Base-by-base conservation (phyloP, 2,888 invertebrate species). In the Amblyjoppa fuscipennis region DNA sequence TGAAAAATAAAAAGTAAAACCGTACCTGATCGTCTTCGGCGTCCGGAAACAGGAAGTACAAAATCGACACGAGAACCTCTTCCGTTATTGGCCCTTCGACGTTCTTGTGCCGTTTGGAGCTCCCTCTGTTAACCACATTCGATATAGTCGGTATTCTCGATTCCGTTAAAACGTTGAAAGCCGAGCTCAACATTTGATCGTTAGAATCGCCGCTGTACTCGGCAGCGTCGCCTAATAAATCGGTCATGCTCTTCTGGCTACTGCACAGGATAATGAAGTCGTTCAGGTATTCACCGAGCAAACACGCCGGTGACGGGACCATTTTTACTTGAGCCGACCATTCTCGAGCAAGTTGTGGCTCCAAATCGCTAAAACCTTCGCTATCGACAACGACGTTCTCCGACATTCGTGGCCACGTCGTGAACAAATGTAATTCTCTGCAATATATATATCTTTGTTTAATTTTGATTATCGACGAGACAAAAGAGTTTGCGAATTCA, bases 361-460 rank as follows among this genome's bases (percentile, higher is more conserved):
- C 97, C 90, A 99, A 97, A 93, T 99, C 98, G 28, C 98, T 97
- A 94, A 97, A 98, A 87, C 96, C 96, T 89, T 98, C 97, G 86
- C 97, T 98, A 93, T 99, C 99, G 1, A 98, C 96, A 38, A 98
- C 96, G 83, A 97, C 96, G 93, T 97, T 97, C 93, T 98, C 99
- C 2, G 97, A 96, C 87, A 99, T 95, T 92, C 96, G 96, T 0
- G 97, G 97, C 99, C 99, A 99, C 34, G 97, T 97, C 64, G 98
- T 96, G 92, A 97, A 97, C 20, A 98, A 94, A 86, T 96, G 95
- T 38, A 98, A 95, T 93, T 97, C 96, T 76, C 96, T 97, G 88
- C 25, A 89, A 89, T n/a, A 38, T 11, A 20, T 20, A 20, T 20
- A 20, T 20, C 0, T 20, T 20, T 20, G 20, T 20, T 20, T 20